Percentiles rank a stretch among this genome's conserved stretches.
Evolutionary conservation across 2,113 vertebrate species (phyloP).

Genomic region (Charina bottae): DNA sequence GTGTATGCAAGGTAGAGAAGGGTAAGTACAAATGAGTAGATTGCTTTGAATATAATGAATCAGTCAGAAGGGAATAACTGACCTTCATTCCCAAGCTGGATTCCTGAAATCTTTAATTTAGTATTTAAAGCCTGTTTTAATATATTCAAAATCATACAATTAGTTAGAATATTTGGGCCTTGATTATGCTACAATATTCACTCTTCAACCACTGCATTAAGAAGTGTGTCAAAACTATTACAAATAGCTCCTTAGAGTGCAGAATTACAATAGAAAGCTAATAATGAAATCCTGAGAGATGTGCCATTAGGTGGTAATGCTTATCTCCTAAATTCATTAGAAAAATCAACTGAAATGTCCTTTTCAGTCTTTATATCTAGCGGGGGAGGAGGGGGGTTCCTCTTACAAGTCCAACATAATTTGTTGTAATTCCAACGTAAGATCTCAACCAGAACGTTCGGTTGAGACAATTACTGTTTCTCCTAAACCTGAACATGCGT

Average conservation of each 20-base stretch:
- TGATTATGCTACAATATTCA: not conserved
- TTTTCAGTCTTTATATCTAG: constrained; percentile 25
- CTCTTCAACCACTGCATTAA: not conserved
- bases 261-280: not conserved
- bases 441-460: not conserved
- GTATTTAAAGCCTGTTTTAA: not conserved
- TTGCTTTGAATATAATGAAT: not conserved
- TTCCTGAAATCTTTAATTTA: not conserved
- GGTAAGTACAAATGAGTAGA: not conserved
- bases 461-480: not conserved
- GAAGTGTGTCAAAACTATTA: not conserved
- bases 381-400: no score
- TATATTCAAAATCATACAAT: not conserved
- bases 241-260: not conserved
- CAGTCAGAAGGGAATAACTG: not conserved
- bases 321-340: constrained; percentile 49
- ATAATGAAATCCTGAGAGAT: constrained; percentile 18
- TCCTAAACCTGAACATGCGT: no score
- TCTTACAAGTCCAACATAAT: not conserved
- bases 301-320: constrained; percentile 51
- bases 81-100: not conserved
- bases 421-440: not conserved
- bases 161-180: not conserved
- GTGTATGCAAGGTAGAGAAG: not conserved
- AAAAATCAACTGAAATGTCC: constrained; percentile 24